phyloP scores from a whole-genome alignment of 2,113 vertebrate genomes.

The Coptodon rendalli region DNA sequence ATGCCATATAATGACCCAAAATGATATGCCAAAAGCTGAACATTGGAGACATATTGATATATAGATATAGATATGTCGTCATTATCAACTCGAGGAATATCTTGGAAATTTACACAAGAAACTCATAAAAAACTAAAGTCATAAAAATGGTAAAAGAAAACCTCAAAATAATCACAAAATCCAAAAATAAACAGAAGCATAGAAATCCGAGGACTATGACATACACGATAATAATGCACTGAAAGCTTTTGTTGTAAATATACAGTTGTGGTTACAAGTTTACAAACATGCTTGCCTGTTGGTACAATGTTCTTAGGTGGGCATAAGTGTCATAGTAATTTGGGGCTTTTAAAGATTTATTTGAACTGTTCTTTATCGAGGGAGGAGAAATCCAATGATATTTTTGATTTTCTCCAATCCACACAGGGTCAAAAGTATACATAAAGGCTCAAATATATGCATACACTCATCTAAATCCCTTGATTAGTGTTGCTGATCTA shows the following conservation, averaged over 20 bases:
- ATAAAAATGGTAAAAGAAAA: neutral
- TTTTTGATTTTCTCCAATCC: neutral
- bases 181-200: neutral
- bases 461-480: neutral
- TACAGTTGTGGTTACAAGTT: neutral
- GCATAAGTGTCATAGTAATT: neutral
- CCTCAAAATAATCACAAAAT: neutral
- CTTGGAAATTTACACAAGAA: neutral
- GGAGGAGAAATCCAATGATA: neutral
- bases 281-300: neutral
- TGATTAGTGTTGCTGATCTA: neutral
- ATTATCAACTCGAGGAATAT: neutral
- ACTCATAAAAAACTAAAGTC: neutral
- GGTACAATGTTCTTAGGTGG: neutral
- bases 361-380: rapidly evolving
- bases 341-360: neutral
- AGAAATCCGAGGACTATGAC: neutral
- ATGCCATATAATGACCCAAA: neutral
- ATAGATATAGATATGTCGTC: neutral
- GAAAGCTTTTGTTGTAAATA: neutral
- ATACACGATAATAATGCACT: neutral
- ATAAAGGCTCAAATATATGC: neutral
- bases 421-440: neutral
- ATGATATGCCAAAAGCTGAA: neutral
- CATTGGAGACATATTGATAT: neutral